phyloP scores from a whole-genome alignment of 2,888 invertebrate species.

The Cyrtodaria siliqua region DNA sequence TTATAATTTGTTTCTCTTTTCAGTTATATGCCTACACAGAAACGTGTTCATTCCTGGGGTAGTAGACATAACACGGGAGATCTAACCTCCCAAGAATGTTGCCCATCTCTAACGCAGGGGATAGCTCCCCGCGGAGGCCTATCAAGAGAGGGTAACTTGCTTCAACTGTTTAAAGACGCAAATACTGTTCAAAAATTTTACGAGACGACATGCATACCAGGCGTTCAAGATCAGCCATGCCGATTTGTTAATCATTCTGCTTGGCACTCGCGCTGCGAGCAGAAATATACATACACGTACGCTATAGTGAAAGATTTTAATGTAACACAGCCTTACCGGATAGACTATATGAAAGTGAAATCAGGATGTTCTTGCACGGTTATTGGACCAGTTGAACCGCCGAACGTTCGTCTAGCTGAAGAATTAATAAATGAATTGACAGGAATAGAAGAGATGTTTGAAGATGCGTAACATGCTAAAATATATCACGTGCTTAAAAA shows the following conservation, averaged over 20 bases:
- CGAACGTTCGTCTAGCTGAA: slow-evolving; percentile 5
- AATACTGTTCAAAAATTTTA: slow-evolving; percentile 88
- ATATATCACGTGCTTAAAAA: too few relatives aligned
- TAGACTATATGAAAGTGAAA: slow-evolving; percentile 93
- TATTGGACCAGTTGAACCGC: slow-evolving; percentile 8
- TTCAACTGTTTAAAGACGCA: slow-evolving; percentile 91
- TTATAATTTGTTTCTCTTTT: background rate
- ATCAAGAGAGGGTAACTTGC: slow-evolving; percentile 89
- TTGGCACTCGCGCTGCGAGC: slow-evolving; percentile 92
- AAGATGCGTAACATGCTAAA: too few relatives aligned
- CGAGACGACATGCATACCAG: slow-evolving; percentile 92
- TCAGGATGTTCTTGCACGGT: slow-evolving; percentile 95
- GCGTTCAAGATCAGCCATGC: slow-evolving; percentile 91
- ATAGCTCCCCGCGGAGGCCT: slow-evolving; percentile 92
- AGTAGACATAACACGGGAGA: background rate
- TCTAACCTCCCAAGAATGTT: slow-evolving; percentile 89
- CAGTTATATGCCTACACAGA: slow-evolving; percentile 6
- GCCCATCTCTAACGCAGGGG: slow-evolving; percentile 92
- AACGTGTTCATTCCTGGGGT: background rate
- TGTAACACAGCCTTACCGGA: slow-evolving; percentile 89
- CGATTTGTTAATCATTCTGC: slow-evolving; percentile 91
- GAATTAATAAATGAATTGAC: slow-evolving; percentile 33
- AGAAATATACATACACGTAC: slow-evolving; percentile 94
- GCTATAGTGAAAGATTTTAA: slow-evolving; percentile 91
- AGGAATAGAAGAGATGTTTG: slow-evolving; percentile 1